Percentiles rank a stretch among this genome's conserved stretches.
Conservation (phyloP, 64 coral and sea anemone species). For the Actinia tenebrosa region DNA sequence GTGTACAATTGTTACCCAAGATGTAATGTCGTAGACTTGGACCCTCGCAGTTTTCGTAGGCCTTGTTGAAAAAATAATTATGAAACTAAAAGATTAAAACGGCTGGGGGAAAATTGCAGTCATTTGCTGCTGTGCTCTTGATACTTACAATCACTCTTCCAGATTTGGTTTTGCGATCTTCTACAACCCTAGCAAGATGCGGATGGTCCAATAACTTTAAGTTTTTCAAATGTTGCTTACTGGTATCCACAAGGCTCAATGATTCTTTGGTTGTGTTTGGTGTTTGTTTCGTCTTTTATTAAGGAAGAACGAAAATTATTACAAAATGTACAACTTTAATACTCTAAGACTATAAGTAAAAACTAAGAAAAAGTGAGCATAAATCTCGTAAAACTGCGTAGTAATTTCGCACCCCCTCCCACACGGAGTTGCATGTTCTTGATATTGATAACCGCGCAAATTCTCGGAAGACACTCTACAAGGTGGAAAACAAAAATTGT, state of each 20-base stretch:
- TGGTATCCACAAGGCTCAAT: background rate
- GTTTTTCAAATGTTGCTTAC: background rate
- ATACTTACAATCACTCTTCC: background rate
- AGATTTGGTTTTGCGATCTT: background rate
- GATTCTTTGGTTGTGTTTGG: background rate
- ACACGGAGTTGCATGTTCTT: too few species aligned
- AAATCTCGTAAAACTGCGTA: too few species aligned
- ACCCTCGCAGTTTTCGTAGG: background rate
- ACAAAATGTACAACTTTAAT: too few species aligned
- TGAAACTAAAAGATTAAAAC: background rate
- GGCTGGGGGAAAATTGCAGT: too few species aligned
- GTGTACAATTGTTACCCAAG: background rate
- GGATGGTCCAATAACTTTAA: background rate
- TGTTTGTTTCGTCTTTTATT: background rate
- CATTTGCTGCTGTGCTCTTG: too few species aligned
- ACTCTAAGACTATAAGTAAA: too few species aligned
- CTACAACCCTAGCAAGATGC: background rate
- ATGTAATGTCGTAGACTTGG: background rate
- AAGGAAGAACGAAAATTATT: too few species aligned
- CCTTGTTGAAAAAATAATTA: background rate
- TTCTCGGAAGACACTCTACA: too few species aligned
- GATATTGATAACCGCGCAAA: too few species aligned
- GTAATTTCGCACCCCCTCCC: too few species aligned
- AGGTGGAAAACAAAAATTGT: too few species aligned
- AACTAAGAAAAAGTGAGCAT: too few species aligned